Evolutionary conservation across 1,140 invertebrate genomes (phyloP), one percentile per base, ranked within the genome.

Genomic region (Mamestra configurata): DNA sequence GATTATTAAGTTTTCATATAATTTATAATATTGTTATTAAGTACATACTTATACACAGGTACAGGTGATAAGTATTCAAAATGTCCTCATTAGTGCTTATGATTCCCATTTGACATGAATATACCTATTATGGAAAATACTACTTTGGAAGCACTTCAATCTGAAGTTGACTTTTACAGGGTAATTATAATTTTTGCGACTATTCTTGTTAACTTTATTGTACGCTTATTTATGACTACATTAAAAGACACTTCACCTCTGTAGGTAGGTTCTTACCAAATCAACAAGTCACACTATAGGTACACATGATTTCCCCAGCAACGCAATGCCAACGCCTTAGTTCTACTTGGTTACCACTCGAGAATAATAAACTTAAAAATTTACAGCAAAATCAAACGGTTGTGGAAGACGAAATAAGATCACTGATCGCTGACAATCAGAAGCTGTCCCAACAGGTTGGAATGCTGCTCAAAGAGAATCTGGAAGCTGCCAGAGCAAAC

Each of bases 141-240:
- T 61, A 82, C 70, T 27, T 66, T 89, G 22, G 87, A 92, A 68
- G 88, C 90, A 46, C 86, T 95, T 72, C 91, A 94, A 86, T 89
- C 86, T 49, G 93, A 95, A 89, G 85, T 95, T 24, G 86, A 92
- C 49, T 95, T 93, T 89, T 95, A 94, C 80, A 92, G 93, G 86
- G 94, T 95, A 89, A 59, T 22, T 43, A 10, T 11, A 4, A 49
- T 51, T 7, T 15, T 43, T 43, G 2, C 1, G 11, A 11, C 13
- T 2, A n/a, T 49, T 2, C 13, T 15, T n/a, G 13, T 4, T 49
- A 4, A n/a, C 2, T 15, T n/a, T n/a, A 49, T 6, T 2, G 3
- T 4, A 46, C 43, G 2, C 11, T 40, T 40, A 43, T 43, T 11
- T 43, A 10, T 11, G 10, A 11, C 40, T 43, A n/a, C n/a, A n/a